These are phyloP conservation scores for Ahaetulla prasina DNA, from an alignment of 2,113 vertebrate species.

Conservation along the genomic window DNA sequence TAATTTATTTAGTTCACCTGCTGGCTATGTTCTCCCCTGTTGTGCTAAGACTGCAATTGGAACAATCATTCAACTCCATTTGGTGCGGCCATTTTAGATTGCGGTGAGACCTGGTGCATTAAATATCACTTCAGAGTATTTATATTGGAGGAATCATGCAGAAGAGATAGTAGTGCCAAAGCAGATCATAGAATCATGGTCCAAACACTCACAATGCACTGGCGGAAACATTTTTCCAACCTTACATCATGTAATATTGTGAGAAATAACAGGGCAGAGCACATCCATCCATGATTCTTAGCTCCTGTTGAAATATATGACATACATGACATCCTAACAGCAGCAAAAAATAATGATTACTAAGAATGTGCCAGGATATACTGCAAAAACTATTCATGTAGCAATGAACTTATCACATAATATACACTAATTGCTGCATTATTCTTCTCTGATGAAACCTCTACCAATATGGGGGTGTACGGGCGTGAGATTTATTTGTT, in stretches of 20 bases:
- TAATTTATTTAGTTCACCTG: not conserved
- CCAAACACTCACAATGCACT: not conserved
- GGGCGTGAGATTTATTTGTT: not conserved
- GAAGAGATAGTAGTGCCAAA: slow-evolving; percentile 2
- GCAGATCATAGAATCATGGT: slow-evolving; percentile 10
- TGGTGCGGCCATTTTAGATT: not conserved
- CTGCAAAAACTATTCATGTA: slow-evolving; percentile 34
- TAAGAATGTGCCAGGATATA: slow-evolving; percentile 21
- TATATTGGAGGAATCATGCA: slow-evolving; percentile 26
- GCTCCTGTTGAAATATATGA: slow-evolving; percentile 33
- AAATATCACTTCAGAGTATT: slow-evolving; percentile 22
- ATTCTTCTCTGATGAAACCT: slow-evolving; percentile 15
- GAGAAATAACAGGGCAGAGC: not conserved
- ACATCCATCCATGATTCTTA: slow-evolving; percentile 22
- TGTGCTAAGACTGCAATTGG: not conserved
- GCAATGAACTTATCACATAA: slow-evolving; percentile 27
- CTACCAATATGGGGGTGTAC: not conserved
- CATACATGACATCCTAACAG: not conserved
- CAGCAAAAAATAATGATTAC: slow-evolving; percentile 6
- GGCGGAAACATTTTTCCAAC: slow-evolving; percentile 12
- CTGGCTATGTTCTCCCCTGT: not conserved
- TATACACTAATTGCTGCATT: not conserved
- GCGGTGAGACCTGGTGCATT: slow-evolving; percentile 16
- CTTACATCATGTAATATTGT: slow-evolving; percentile 1
- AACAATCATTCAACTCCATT: not conserved